Evolutionary conservation across 1,140 invertebrate genomes (phyloP).

Genomic region (Polypedilum vanderplanki): DNA sequence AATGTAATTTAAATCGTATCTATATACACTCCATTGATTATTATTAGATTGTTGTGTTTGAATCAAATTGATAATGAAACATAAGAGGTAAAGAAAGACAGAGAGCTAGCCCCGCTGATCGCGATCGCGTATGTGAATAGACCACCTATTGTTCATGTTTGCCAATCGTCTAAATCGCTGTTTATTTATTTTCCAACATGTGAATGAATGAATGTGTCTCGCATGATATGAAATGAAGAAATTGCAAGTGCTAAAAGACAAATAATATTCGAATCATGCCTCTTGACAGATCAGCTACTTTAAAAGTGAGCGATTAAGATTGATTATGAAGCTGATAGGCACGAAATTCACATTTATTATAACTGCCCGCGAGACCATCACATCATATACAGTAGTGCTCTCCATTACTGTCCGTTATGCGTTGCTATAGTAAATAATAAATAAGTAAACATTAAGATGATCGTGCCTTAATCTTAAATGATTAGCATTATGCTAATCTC

Average conservation of each 20-base stretch:
- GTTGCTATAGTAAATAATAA: not conserved
- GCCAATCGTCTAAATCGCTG: not conserved
- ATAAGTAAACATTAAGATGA: not conserved
- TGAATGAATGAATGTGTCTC: too few relatives aligned
- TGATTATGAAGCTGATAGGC: not conserved
- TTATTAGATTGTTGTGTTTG: not conserved
- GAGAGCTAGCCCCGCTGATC: not conserved
- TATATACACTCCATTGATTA: too few relatives aligned
- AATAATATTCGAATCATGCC: constrained; percentile 19
- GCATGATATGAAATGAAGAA: not conserved
- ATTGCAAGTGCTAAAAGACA: constrained; percentile 17
- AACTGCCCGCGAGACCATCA: not conserved
- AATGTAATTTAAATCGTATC: too few relatives aligned
- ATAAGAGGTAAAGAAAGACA: not conserved
- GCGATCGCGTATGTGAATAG: not conserved
- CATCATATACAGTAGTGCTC: not conserved
- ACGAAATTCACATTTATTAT: constrained; percentile 7
- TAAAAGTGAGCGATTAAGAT: not conserved
- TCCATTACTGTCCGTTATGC: not conserved
- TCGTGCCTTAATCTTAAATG: not conserved
- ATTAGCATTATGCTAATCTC: not conserved
- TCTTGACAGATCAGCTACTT: constrained; percentile 10
- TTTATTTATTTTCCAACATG: too few relatives aligned
- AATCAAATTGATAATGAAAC: not conserved
- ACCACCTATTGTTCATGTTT: not conserved